Conservation (phyloP, 1,140 invertebrate genomes). For the Drosophila oshimai region DNA sequence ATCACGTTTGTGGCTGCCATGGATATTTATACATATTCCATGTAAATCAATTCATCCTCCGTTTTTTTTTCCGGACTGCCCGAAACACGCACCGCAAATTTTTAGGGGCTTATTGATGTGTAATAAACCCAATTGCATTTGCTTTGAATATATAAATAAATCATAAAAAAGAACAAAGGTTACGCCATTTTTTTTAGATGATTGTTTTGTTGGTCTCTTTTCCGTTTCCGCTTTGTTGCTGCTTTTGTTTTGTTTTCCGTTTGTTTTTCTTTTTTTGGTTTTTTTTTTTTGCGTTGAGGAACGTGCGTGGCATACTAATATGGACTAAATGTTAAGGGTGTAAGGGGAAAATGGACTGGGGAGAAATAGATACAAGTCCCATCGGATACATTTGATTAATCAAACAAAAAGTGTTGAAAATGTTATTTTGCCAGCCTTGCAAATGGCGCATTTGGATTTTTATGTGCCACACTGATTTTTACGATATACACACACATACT, state of each 20-base stretch:
- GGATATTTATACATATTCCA: constrained; percentile 46
- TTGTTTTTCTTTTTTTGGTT: constrained; percentile 23
- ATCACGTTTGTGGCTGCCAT: constrained; percentile 37
- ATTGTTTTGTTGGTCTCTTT: constrained; percentile 31
- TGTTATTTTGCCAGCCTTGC: constrained; percentile 72
- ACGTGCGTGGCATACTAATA: constrained; percentile 79
- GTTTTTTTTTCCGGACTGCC: constrained; percentile 2
- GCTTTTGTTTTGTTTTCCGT: constrained; percentile 42
- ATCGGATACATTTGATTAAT: constrained; percentile 64
- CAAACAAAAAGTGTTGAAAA: constrained; percentile 78
- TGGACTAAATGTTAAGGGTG: constrained; percentile 53
- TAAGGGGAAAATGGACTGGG: not conserved
- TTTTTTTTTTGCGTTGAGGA: constrained; percentile 29
- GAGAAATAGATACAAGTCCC: not conserved
- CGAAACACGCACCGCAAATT: constrained; percentile 60
- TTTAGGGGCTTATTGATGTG: constrained; percentile 70
- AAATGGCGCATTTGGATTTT: constrained; percentile 74
- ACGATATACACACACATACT: constrained; percentile 21
- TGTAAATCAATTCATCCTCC: constrained; percentile 38
- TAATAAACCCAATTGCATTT: constrained; percentile 79
- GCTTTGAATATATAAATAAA: constrained; percentile 80
- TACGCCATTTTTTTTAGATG: constrained; percentile 52
- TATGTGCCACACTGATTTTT: constrained; percentile 64
- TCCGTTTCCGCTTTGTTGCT: constrained; percentile 60
- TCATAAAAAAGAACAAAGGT: constrained; percentile 40